Base-by-base conservation (phyloP, 2,113 vertebrate genomes). In the Psilopsiagon aurifrons region DNA sequence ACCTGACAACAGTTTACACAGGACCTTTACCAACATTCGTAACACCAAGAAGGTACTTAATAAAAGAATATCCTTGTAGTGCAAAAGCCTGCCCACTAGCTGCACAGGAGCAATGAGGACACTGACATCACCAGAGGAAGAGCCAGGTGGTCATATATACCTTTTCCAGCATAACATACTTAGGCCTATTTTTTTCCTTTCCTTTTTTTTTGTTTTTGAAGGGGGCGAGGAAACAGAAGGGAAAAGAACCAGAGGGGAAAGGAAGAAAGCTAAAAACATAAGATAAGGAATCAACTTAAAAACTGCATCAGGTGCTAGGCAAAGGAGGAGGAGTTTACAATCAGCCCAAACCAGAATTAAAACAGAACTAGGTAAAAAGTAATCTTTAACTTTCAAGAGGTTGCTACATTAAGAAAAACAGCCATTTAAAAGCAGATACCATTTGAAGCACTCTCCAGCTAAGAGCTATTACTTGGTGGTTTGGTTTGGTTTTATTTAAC, bases 271-370 rank as follows among this genome's bases (percentile, higher is more conserved):
- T 79, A 54, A 83, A 74, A 96, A 89, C 35, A 3, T 41, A 62
- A 87, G 57, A 51, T 49, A 44, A 60, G 11, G 55, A 96, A 94
- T 84, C 20, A 74, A 94, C 71, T 94, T 76, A 41, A 91, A 91
- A 75, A 87, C 22, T 59, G 76, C 51, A 88, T 52, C 52, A 86
- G 91, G 76, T 81, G 59, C 92, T 73, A 94, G 70, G 84, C 64
- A 49, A 63, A 91, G 62, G 66, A 76, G 59, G 75, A 60, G 60
- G 88, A 89, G 69, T 39, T 60, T 5, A 85, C 7, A 7, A 71
- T 96, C 91, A 82, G 78, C 84, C 68, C 80, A 68, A 92, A 82
- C 67, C 33, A 92, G 81, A 70, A 95, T 90, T 89, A 90, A 92
- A 95, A 85, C 85, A 83, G 71, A 92, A 79, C 83, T 44, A 59